Percentiles rank a stretch among this genome's conserved stretches.
phyloP scores from a whole-genome alignment of 1,140 invertebrate genomes.

The Drosophila yakuba region DNA sequence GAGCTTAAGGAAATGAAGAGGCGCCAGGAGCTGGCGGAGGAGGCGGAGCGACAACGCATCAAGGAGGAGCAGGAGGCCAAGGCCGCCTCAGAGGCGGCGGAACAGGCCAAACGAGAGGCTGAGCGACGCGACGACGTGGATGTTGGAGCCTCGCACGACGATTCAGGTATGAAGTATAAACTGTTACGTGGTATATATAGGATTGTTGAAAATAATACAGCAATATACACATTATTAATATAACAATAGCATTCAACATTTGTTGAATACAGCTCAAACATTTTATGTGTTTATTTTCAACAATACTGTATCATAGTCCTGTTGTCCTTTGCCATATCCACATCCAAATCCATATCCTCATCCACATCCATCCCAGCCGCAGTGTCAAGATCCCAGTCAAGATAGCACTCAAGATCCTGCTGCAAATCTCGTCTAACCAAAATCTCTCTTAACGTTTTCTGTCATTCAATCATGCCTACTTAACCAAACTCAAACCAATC shows the following conservation, averaged over 20 bases:
- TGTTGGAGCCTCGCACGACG: conserved; percentile 77
- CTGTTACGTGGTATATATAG: background rate
- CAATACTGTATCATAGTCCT: background rate
- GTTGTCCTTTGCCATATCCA: background rate
- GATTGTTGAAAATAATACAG: conserved; percentile 4
- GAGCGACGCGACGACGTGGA: conserved; percentile 85
- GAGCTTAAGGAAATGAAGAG: conserved; percentile 98
- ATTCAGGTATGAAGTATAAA: conserved; percentile 68
- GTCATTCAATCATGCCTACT: conserved; percentile 76
- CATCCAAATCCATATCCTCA: conserved; percentile 13
- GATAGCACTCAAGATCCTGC: conserved; percentile 25
- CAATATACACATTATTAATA: background rate
- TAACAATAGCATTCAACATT: background rate
- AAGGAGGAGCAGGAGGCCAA: conserved; percentile 88
- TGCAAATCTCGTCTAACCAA: conserved; percentile 13
- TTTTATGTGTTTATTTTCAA: background rate
- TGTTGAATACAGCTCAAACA: background rate
- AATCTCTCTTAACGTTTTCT: conserved; percentile 64
- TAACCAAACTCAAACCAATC: conserved; percentile 32
- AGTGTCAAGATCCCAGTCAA: conserved; percentile 12
- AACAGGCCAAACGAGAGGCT: conserved; percentile 83
- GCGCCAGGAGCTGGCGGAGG: conserved; percentile 93
- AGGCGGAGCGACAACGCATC: conserved; percentile 88
- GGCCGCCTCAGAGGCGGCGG: conserved; percentile 86
- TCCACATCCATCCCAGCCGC: conserved; percentile 9